phyloP scores from a whole-genome alignment of 2,888 invertebrate species.

The Terebella lapidaria region DNA sequence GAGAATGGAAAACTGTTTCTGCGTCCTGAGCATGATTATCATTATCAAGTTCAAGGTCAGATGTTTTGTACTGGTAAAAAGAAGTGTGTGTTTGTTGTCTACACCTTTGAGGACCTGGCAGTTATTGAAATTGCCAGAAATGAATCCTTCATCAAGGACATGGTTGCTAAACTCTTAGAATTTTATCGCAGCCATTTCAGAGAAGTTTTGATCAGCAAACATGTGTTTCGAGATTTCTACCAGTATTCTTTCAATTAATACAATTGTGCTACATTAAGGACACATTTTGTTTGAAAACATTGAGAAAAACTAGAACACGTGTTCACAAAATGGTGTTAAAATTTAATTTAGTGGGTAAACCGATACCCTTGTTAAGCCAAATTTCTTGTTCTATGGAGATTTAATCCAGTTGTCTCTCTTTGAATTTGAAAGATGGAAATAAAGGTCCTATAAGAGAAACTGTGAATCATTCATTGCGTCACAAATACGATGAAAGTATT shows the following conservation, averaged over 20 bases:
- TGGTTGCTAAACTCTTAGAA: neutral
- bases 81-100: neutral
- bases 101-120: neutral
- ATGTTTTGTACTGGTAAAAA: neutral
- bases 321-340: too few species aligned
- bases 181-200: neutral
- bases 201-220: neutral
- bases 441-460: too few species aligned
- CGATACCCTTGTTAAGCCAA: too few species aligned
- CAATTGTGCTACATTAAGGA: too few species aligned
- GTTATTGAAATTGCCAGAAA: neutral
- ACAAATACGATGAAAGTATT: too few species aligned
- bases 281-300: too few species aligned
- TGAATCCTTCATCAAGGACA: neutral
- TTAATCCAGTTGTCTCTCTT: too few species aligned
- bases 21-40: neutral
- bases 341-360: too few species aligned
- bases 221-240: neutral
- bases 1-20: neutral
- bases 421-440: too few species aligned
- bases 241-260: neutral
- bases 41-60: conserved; percentile 1
- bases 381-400: too few species aligned
- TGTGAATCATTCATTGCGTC: too few species aligned
- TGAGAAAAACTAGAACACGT: too few species aligned